Base-by-base conservation (phyloP, 1,140 invertebrate species). In the Drosophila bocki region DNA sequence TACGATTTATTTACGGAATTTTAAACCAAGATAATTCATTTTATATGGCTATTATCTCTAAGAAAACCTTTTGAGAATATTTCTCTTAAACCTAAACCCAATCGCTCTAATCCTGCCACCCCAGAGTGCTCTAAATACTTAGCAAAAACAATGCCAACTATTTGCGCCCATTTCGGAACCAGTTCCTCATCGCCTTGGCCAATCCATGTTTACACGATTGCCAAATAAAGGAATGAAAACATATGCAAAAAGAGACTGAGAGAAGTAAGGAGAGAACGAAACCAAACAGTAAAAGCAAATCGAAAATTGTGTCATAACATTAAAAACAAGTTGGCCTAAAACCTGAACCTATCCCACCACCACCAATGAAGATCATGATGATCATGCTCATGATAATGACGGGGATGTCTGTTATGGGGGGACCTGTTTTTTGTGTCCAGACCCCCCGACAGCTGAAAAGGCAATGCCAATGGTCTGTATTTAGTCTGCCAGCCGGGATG, bases 261-360 rank as follows among this genome's bases (percentile, higher is more conserved):
- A 39, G 22, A 35, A 12, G 48, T 13, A 22, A 12, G 13, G 17
- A 42, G 17, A 47, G 37, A 76, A 56, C 61, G 51, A 44, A 76
- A 45, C 50, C 37, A 74, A 61, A 63, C 58, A 61, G 70, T 63
- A 56, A 75, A 75, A 75, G 71, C 70, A 62, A 75, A 75, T 68
- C 26, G 62, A 75, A 77, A 86, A 77, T 87, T 86, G 84, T 86
- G 82, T 86, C 82, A 86, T 86, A 87, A 87, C 80, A 87, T 61
- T 80, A 77, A 68, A 86, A 86, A 87, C 82, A 64, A 78, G 81
- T 58, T 60, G 78, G 60, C 45, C 64, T 74, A 85, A 75, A 86
- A 87, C 82, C 84, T 83, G 82, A 88, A 87, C 82, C 82, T 86
- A 87, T 87, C 84, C 80, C 82, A 85, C 82, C 51, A 56, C 62